Percentiles rank a stretch among this genome's conserved stretches.
Evolutionary conservation across 2,113 vertebrate species (phyloP).

Genomic region (Orthonyx spaldingii): DNA sequence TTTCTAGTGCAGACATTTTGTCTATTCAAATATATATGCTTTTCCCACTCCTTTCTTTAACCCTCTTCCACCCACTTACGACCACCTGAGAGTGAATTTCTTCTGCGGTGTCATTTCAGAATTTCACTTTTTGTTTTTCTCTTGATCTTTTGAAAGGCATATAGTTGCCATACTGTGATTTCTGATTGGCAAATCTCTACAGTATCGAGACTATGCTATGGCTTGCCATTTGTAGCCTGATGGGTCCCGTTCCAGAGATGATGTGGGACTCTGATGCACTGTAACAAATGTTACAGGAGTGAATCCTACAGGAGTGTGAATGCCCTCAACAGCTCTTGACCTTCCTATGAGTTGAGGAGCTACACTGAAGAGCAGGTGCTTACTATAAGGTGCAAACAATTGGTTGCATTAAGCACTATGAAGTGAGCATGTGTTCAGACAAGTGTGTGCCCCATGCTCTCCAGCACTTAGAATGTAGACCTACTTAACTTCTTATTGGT

Average conservation of each 20-base stretch:
- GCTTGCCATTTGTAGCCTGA: background rate
- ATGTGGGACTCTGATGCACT: background rate
- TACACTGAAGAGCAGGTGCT: background rate
- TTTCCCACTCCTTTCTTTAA: background rate
- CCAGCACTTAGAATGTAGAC: background rate
- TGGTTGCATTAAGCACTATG: background rate
- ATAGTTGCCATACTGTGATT: background rate
- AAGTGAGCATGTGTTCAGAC: background rate
- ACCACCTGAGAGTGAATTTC: background rate
- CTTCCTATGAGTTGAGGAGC: background rate
- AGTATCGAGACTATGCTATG: background rate
- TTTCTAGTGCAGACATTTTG: constrained; percentile 17
- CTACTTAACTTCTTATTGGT: background rate
- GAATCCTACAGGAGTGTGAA: background rate
- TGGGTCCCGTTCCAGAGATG: background rate
- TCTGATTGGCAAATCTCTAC: background rate
- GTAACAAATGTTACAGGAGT: background rate
- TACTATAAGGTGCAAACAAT: background rate
- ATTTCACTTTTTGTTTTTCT: background rate
- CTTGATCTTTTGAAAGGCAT: background rate
- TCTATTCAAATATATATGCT: background rate
- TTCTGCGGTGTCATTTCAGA: background rate
- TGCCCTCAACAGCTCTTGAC: constrained; percentile 32
- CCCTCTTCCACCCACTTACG: background rate
- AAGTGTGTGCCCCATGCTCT: background rate